Conservation (phyloP, 2,888 invertebrate genomes). For the Ichneumoninae sp. region DNA sequence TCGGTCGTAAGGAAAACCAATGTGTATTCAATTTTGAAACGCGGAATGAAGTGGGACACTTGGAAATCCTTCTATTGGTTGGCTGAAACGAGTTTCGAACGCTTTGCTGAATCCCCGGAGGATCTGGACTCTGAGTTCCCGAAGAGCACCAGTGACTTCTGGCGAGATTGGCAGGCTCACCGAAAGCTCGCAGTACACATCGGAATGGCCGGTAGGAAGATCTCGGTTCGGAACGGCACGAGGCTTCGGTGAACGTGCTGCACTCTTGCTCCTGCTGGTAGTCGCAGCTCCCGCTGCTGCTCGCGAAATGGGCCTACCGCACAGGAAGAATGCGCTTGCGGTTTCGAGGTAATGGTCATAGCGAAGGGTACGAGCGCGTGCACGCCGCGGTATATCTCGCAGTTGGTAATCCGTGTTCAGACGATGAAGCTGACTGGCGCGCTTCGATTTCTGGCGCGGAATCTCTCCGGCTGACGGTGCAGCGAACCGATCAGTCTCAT, state of each 20-base stretch:
- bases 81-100: not conserved
- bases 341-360: conserved; percentile 73
- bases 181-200: conserved; percentile 10
- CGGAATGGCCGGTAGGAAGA: not conserved
- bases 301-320: conserved; percentile 46
- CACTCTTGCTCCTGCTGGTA: not conserved
- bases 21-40: too few species aligned
- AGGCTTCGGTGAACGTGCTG: conserved; percentile 38
- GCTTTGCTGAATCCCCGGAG: not conserved
- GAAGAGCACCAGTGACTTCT: not conserved
- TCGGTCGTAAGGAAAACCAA: too few species aligned
- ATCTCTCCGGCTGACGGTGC: not conserved
- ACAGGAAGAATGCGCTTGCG: conserved; percentile 70
- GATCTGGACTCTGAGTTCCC: not conserved
- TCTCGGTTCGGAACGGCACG: conserved; percentile 40
- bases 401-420: not conserved
- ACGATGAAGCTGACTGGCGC: conserved; percentile 15
- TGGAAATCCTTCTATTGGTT: too few species aligned
- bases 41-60: too few species aligned
- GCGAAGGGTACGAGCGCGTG: conserved; percentile 48
- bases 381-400: conserved; percentile 15
- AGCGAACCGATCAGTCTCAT: not conserved
- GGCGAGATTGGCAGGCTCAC: not conserved
- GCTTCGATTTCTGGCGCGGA: conserved; percentile 1
- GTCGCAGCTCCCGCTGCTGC: conserved; percentile 30